Evolutionary conservation across 2,888 invertebrate genomes (phyloP).

Genomic region (Brachyptera putata): DNA sequence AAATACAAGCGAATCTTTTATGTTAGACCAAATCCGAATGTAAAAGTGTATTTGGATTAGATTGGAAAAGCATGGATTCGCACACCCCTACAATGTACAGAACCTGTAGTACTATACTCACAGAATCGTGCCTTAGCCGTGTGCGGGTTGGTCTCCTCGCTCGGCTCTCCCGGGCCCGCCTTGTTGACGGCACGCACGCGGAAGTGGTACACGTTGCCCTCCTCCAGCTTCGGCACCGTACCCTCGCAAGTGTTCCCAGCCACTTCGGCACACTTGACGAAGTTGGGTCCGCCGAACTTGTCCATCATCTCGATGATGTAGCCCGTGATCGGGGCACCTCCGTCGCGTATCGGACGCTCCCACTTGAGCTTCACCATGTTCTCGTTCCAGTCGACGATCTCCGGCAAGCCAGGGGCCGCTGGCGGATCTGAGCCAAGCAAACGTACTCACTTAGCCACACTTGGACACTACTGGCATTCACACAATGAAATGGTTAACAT

Average conservation of each 20-base stretch:
- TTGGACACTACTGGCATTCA: too few relatives aligned
- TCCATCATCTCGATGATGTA: conserved; percentile 92
- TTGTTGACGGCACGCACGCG: conserved; percentile 91
- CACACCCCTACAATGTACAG: too few relatives aligned
- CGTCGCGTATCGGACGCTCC: conserved; percentile 85
- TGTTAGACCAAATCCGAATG: too few relatives aligned
- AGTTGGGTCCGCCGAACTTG: conserved; percentile 71
- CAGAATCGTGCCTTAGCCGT: conserved; percentile 83
- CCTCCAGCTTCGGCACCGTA: conserved; percentile 82
- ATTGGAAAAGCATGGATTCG: too few relatives aligned
- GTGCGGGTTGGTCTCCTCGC: conserved; percentile 88
- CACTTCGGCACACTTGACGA: conserved; percentile 80
- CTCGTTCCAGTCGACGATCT: conserved; percentile 87
- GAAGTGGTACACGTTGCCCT: conserved; percentile 95
- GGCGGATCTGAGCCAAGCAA: conserved; percentile 57
- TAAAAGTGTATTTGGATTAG: too few relatives aligned
- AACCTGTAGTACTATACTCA: too few relatives aligned
- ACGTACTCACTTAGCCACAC: too few relatives aligned
- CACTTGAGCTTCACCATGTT: conserved; percentile 86
- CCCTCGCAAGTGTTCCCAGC: conserved; percentile 81
- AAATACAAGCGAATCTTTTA: too few relatives aligned
- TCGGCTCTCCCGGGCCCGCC: conserved; percentile 89
- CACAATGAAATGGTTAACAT: too few relatives aligned
- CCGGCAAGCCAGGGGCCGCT: conserved; percentile 84
- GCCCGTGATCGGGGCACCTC: conserved; percentile 89